Base-by-base conservation (phyloP, 2,113 vertebrate species). In the Sceloporus tristichus region DNA sequence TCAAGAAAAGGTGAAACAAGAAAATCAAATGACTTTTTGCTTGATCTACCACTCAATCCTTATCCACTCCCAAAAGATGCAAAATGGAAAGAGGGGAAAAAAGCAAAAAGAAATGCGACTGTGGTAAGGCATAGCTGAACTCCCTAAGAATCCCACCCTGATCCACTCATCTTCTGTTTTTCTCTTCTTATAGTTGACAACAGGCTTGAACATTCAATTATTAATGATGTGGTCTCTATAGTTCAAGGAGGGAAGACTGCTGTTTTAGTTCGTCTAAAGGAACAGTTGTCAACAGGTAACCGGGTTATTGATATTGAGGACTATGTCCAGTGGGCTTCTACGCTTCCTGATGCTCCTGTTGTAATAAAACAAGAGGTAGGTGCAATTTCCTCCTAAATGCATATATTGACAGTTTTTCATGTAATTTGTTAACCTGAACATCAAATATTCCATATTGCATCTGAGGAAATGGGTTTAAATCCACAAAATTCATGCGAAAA, bases 271-370 rank as follows among this genome's bases (percentile, higher is more conserved):
- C 65, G 93, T n/a, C 96, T 99, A 94, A 97, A 97, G 89, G 98
- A 97, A 93, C 95, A 96, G 48, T 94, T 98, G 81, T 73, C 97
- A 21, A 89, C 75, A 29, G 94, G 74, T 85, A 74, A 91, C 0
- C 95, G 93, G 0, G 8, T 10, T 0, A 78, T 98, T 93, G 92
- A 98, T 84, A 0, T 96, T 0, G 54, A 21, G 0, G 96, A 97
- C 9, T 98, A 97, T 59, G 79, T 96, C 65, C 23, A 94, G 0
- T 99, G 98, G 98, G 98, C 98, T 23, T 92, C 94, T 48, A 97
- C 96, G 21, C 85, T 99, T 62, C 1, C 88, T 2, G 92, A 97
- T 2, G 93, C 95, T 54, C 98, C 98, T 0, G 96, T 96, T 10
- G 96, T 98, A 76, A 95, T 98, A 62, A 73, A 92, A 27, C 91